Percentiles rank a stretch among this genome's conserved stretches.
These are phyloP conservation scores for Cephus sareptanus DNA, from an alignment of 2,888 invertebrate species.

Conservation along the genomic window DNA sequence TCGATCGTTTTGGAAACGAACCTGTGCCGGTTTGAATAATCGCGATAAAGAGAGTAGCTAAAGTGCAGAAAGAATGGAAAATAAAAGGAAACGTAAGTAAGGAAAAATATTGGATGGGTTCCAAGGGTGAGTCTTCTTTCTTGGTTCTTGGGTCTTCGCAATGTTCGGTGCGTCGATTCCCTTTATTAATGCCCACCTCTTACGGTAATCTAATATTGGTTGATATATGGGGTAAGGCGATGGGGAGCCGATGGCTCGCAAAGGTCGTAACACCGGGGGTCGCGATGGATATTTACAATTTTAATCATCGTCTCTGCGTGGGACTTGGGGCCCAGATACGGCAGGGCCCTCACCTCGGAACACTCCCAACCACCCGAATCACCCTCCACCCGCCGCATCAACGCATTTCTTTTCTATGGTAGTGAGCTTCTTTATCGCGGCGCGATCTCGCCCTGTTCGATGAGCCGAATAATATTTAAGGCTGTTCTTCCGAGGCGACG, in stretches of 20 bases:
- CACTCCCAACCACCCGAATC: conserved; percentile 13
- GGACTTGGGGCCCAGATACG: conserved; percentile 24
- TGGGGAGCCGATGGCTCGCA: conserved; percentile 53
- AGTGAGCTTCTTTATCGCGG: conserved; percentile 21
- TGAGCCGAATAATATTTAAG: conserved; percentile 25
- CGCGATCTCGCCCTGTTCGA: conserved; percentile 25
- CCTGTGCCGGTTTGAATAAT: background rate
- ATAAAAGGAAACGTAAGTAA: background rate
- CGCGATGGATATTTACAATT: conserved; percentile 55
- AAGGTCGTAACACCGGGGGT: conserved; percentile 57
- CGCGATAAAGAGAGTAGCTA: background rate
- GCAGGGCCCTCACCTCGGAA: conserved; percentile 15
- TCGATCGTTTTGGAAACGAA: background rate
- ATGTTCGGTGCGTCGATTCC: conserved; percentile 1
- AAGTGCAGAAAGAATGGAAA: background rate
- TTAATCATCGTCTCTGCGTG: conserved; percentile 59
- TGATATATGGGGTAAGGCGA: conserved; percentile 57
- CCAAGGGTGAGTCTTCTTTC: background rate
- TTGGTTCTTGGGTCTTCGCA: conserved; percentile 1
- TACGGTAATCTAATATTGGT: conserved; percentile 59
- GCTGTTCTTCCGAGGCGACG: conserved; percentile 9
- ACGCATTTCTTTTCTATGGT: background rate
- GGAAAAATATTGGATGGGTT: background rate
- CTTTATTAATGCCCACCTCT: conserved; percentile 42
- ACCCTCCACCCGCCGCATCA: conserved; percentile 22